Base-by-base conservation (phyloP, 2,888 invertebrate species). In the Tetropium fuscum region DNA sequence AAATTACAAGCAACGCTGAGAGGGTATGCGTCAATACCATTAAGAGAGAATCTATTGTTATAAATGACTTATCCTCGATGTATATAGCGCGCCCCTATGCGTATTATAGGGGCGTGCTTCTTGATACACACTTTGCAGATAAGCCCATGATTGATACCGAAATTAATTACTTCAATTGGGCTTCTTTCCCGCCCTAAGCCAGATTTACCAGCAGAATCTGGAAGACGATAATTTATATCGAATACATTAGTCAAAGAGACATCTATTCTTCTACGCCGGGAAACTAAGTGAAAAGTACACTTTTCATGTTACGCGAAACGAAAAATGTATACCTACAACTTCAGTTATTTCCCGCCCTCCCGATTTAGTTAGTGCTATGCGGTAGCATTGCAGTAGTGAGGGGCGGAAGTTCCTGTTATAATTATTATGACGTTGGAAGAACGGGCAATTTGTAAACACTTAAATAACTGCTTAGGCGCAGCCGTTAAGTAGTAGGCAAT, bases 81-180 rank as follows among this genome's bases (percentile, higher is more conserved):
- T 25, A 18, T 47, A 34, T 34, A 34, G 34, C 32, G 30, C 49
- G 10, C 51, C 51, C 40, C 19, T 51, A 49, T 22, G 15, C 20
- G 22, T 19, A 20, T 41, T 48, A 57, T 53, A 48, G 34, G 51
- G 40, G 34, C 34, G 40, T 20, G 43, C 45, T 10, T 27, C 44
- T 60, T 49, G 57, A 57, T 60, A 40, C 48, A 60, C 49, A 57
- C 41, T 45, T 25, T 22, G 6, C 8, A 56, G 60, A 53, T 60
- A 60, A 60, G 53, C 56, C 53, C 34, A 20, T 60, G 60, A 60
- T 60, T 60, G 60, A 60, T 56, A 53, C 41, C 51, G 30, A 53
- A 56, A 60, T 56, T 60, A 60, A 60, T 60, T 60, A 51, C 41
- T 43, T 45, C 56, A 48, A 53, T 60, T 47, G 53, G 56, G 48